Percentiles rank a stretch among this genome's conserved stretches.
Conservation (phyloP, 2,888 invertebrate genomes). For the Drosophila mettleri region DNA sequence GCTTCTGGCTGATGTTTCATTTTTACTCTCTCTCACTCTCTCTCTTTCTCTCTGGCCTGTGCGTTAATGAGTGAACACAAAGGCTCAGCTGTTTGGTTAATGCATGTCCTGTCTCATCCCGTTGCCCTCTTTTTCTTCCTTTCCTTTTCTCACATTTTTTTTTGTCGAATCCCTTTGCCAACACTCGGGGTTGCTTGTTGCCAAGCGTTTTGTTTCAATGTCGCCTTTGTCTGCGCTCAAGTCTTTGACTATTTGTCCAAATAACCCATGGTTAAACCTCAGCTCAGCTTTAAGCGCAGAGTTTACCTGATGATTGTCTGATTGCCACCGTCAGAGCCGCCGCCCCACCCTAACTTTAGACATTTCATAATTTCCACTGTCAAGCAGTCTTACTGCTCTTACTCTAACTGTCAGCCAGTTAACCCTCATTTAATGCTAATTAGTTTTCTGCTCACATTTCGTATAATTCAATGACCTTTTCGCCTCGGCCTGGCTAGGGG, state of each 20-base stretch:
- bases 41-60: conserved; percentile 27
- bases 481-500: conserved; percentile 11
- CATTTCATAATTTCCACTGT: conserved; percentile 45
- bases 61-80: conserved; percentile 78
- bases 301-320: conserved; percentile 32
- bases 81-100: conserved; percentile 79
- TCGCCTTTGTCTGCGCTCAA: conserved; percentile 59
- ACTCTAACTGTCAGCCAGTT: conserved; percentile 45
- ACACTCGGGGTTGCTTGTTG: conserved; percentile 45
- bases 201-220: conserved; percentile 54
- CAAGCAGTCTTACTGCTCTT: conserved; percentile 34
- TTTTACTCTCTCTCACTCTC: conserved; percentile 41
- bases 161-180: conserved; percentile 15
- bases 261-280: conserved; percentile 47
- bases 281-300: conserved; percentile 36
- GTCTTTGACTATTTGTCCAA: conserved; percentile 50
- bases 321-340: conserved; percentile 6
- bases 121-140: background rate
- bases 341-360: conserved; percentile 19
- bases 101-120: conserved; percentile 62
- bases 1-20: conserved; percentile 64
- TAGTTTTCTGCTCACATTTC: conserved; percentile 48
- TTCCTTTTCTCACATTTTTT: background rate
- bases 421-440: conserved; percentile 69
- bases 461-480: conserved; percentile 53